Evolutionary conservation across 2,888 invertebrate genomes (phyloP), one percentile per base, ranked within the genome.

Genomic region (Plagodis pulveraria): DNA sequence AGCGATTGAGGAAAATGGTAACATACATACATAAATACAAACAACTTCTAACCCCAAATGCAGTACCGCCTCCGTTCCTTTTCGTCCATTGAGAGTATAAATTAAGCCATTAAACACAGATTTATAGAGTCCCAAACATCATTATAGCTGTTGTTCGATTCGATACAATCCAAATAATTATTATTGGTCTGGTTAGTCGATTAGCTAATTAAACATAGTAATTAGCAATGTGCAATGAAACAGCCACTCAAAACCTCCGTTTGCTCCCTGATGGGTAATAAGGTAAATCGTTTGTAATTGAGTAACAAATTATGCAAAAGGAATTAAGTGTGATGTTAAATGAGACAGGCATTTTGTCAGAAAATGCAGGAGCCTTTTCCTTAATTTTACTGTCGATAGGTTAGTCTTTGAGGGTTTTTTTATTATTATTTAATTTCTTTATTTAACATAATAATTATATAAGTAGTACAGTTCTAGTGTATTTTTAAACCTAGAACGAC

Each of bases 191-290:
- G 48, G 56, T 56, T 60, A 51, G 60, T 56, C 42, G 56, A 56
- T 60, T 60, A 60, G 48, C 60, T 60, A 59, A 59, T 59, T 59
- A 59, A 59, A 59, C 59, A 59, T 55, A 50, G 50, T 40, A 56
- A 51, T 51, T 56, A 60, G 54, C 54, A 22, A 55, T 50, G 54
- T 59, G 59, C 54, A 59, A 58, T 46, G 46, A 47, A 58, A 58
- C 58, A 55, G 38, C 54, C 50, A 38, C 59, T 41, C 22, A 36
- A n/a, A 41, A 47, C n/a, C 12, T 45, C 52, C 52, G 44, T 34
- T 52, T 32, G 48, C 48, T 45, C 53, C 45, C 52, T n/a, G 12
- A 40, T 38, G 44, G 49, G 44, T 58, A 41, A 53, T 58, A 53
- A 53, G 49, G 44, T 45, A 49, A 53, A 53, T 58, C 35, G 35